Base-by-base conservation (phyloP, 2,797 vertebrate genomes). In the Psittacula echo region DNA sequence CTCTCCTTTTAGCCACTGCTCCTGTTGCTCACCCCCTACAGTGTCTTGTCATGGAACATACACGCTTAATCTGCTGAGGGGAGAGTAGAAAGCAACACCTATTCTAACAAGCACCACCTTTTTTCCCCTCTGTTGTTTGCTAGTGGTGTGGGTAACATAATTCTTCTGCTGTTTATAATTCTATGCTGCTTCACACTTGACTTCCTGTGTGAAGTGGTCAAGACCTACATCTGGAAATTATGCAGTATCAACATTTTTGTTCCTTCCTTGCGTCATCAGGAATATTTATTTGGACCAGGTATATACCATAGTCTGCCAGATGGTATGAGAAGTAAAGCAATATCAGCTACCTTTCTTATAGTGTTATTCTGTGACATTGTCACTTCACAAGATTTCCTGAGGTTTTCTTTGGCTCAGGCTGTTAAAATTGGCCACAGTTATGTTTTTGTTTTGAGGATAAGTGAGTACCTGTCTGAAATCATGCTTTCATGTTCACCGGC, bases 141-240 rank as follows among this genome's bases (percentile, higher is more conserved):
- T 94, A 81, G 73, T 32, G 30, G 5, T 65, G 60, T 4, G 2
- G 47, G 15, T 80, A 88, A 86, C 58, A 44, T 10, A 90, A 66
- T 78, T 80, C 41, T 10, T 82, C 61, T 77, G 21, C 48, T 64
- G 12, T 6, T 10, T 60, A 19, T 51, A 77, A 61, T 84, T 79
- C n/a, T 64, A 3, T 51, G 58, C 53, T 42, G 32, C 23, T 87
- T 87, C 81, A 94, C 54, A 48, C 61, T 74, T 93, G 74, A 45
- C 56, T 70, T 53, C 16, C 17, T 62, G 8, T 47, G n/a, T 79
- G 66, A 77, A 87, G 70, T 56, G 64, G 37, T 94, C 82, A 74
- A 65, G 64, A 56, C 21, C n/a, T 83, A 53, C 60, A 73, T 34
- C 85, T 94, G 89, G 85, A 93, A 95, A 50, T 84, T 44, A 44